Evolutionary conservation across 2,113 vertebrate genomes (phyloP).

Genomic region (Microcebus lehilahytsara): DNA sequence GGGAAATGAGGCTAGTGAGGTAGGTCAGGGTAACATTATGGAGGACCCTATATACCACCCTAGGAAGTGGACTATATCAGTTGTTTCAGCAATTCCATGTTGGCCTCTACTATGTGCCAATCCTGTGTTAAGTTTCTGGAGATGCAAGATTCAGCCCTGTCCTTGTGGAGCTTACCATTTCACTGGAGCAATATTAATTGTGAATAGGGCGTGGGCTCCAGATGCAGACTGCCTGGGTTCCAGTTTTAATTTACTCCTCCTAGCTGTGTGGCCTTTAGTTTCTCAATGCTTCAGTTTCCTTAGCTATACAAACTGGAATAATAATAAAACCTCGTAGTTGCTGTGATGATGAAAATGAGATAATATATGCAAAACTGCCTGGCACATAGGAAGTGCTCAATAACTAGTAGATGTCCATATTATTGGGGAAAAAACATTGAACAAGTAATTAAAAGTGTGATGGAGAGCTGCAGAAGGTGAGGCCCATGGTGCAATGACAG

Average conservation of each 20-base stretch:
- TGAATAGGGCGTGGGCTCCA: background rate
- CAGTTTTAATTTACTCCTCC: background rate
- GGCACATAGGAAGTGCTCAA: background rate
- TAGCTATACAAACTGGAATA: background rate
- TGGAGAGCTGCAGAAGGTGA: background rate
- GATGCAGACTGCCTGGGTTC: background rate
- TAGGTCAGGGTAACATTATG: background rate
- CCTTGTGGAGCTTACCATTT: background rate
- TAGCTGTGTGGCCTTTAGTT: background rate
- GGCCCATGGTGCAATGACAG: background rate
- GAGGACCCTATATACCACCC: background rate
- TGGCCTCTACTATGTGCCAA: background rate
- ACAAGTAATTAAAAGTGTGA: background rate
- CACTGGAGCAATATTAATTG: background rate
- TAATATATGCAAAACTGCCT: background rate
- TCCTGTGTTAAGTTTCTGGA: background rate
- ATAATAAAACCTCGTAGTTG: background rate
- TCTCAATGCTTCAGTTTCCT: constrained; percentile 2
- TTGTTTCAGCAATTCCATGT: background rate
- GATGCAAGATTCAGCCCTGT: background rate
- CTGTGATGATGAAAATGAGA: constrained; percentile 16
- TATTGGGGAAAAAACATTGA: background rate
- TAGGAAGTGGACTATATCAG: background rate
- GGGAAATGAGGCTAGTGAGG: background rate
- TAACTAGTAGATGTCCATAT: background rate